Evolutionary conservation across 1,140 invertebrate species (phyloP).

Genomic region (Phymastichus coffea): DNA sequence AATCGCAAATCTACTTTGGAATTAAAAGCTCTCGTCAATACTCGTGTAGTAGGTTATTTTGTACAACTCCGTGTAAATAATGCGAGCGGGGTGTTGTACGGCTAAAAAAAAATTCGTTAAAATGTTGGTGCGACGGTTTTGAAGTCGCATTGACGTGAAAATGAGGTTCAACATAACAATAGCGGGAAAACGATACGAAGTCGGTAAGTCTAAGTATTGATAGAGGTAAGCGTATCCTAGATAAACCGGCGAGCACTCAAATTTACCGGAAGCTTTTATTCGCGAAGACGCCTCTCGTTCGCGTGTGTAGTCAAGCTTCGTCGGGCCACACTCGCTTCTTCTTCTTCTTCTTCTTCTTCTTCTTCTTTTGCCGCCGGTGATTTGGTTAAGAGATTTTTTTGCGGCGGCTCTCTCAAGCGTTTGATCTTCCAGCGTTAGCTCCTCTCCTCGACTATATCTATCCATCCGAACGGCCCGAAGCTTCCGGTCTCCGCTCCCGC

Average conservation of each 20-base stretch:
- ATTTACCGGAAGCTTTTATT: slow-evolving; percentile 36
- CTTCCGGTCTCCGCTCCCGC: background rate
- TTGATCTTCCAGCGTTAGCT: background rate
- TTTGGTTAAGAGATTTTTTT: slow-evolving; percentile 20
- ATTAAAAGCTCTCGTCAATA: slow-evolving; percentile 1
- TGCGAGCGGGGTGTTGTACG: background rate
- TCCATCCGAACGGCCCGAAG: background rate
- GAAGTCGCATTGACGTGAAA: no score
- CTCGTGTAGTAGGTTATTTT: no score
- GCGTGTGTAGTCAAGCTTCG: background rate
- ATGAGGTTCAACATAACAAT: no score
- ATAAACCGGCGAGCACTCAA: slow-evolving; percentile 39
- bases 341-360: background rate
- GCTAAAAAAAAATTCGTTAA: slow-evolving; percentile 21
- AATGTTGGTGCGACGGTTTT: background rate
- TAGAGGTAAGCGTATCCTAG: background rate
- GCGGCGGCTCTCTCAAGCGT: background rate
- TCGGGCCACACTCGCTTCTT: background rate
- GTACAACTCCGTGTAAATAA: background rate
- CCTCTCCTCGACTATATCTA: no score
- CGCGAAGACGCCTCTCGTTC: background rate
- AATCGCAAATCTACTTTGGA: slow-evolving; percentile 9
- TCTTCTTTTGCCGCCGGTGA: background rate
- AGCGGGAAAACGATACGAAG: background rate
- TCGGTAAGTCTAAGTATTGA: background rate